A percentile compares a stretch with the other conserved stretches of the same genome.
These are phyloP conservation scores for Melieria crassipennis DNA, from an alignment of 2,888 invertebrate genomes.

Conservation along the genomic window DNA sequence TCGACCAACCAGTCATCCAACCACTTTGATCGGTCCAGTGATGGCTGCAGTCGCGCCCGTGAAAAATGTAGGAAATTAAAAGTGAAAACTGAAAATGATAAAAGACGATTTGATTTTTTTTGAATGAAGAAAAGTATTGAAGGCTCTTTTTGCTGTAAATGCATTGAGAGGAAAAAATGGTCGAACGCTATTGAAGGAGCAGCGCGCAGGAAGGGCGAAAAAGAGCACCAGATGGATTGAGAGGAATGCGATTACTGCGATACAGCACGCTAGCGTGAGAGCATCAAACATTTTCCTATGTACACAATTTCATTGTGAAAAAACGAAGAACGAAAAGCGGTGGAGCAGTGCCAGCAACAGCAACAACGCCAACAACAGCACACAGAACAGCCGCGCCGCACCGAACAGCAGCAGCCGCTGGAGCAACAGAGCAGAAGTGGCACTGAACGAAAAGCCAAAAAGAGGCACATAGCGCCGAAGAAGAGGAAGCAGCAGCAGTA, in stretches of 20 bases:
- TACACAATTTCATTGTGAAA: conserved; percentile 39
- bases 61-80: no score
- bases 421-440: background rate
- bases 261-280: conserved; percentile 34
- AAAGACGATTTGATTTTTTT: background rate
- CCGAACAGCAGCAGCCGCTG: conserved; percentile 7
- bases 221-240: no score
- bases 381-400: conserved; percentile 12
- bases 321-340: conserved; percentile 13
- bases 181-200: no score
- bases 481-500: no score
- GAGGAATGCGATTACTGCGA: no score
- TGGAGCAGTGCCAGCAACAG: background rate
- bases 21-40: no score
- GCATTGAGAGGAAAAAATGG: conserved; percentile 30
- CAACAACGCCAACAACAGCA: conserved; percentile 26
- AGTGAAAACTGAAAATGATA: no score
- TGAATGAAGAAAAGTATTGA: background rate
- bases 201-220: no score
- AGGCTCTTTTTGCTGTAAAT: background rate
- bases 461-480: no score
- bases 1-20: no score
- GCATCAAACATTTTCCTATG: conserved; percentile 40
- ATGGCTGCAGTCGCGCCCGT: no score
- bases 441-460: no score